These are phyloP conservation scores for Saguinus midas DNA, from an alignment of 2,113 vertebrate species.

Conservation along the genomic window DNA sequence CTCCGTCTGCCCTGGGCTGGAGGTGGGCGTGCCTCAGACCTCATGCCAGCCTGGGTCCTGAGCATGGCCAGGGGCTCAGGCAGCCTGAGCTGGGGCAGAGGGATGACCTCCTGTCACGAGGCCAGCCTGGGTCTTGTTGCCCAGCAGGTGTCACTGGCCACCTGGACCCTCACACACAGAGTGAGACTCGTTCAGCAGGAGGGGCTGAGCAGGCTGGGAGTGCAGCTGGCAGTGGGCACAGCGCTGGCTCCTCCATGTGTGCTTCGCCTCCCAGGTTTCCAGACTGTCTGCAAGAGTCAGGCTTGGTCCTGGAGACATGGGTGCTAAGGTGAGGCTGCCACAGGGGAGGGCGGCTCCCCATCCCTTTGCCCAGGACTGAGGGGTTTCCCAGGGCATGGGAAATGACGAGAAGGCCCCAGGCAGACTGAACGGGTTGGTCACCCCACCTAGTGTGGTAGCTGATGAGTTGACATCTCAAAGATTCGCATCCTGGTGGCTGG, in stretches of 20 bases:
- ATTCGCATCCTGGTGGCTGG: background rate
- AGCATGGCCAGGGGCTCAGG: too few relatives aligned
- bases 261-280: background rate
- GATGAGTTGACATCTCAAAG: too few relatives aligned
- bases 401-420: too few relatives aligned
- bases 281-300: background rate
- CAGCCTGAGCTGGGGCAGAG: too few relatives aligned
- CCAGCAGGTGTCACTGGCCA: background rate
- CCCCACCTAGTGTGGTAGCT: too few relatives aligned
- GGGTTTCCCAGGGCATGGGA: background rate
- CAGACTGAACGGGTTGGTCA: background rate
- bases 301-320: background rate
- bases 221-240: fast-evolving
- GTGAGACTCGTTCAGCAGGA: background rate
- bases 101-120: background rate
- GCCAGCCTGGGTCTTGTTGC: too few relatives aligned
- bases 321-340: too few relatives aligned
- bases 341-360: too few relatives aligned
- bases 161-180: background rate
- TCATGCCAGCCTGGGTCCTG: background rate
- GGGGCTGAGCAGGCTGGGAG: background rate
- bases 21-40: background rate
- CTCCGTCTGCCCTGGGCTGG: background rate
- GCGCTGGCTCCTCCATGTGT: fast-evolving
- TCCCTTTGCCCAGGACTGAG: background rate